A percentile compares a stretch with the other conserved stretches of the same genome.
These are phyloP conservation scores for Palloptera scutellata DNA, from an alignment of 2,888 invertebrate species.

Conservation along the genomic window DNA sequence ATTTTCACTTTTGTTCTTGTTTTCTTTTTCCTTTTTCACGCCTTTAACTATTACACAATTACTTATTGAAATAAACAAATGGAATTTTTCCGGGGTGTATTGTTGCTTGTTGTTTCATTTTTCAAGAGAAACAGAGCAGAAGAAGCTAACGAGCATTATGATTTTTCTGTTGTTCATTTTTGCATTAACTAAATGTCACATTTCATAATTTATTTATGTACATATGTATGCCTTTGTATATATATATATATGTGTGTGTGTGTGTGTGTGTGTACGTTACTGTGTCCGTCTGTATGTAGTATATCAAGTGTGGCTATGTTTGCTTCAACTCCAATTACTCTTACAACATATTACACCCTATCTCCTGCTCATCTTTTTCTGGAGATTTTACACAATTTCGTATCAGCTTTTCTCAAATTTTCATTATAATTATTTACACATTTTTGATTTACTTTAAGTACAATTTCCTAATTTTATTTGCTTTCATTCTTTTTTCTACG, in stretches of 20 bases:
- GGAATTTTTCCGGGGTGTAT: too few species aligned
- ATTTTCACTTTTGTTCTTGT: not conserved
- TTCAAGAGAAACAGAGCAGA: too few species aligned
- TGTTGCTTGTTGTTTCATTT: not conserved
- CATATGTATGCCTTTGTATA: conserved; percentile 13
- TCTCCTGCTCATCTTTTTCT: too few species aligned
- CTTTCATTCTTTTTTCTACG: conserved; percentile 12
- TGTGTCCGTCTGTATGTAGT: not conserved
- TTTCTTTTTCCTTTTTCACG: not conserved
- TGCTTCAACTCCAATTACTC: not conserved
- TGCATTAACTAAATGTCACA: not conserved
- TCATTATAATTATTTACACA: conserved; percentile 18
- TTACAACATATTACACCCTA: not conserved
- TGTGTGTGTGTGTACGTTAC: conserved; percentile 11
- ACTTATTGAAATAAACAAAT: not conserved
- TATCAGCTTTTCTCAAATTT: conserved; percentile 7
- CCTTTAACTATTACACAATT: conserved; percentile 5
- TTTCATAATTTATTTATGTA: conserved; percentile 10
- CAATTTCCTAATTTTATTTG: conserved; percentile 7
- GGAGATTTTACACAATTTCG: conserved; percentile 1
- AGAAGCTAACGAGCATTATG: too few species aligned
- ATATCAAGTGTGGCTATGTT: conserved; percentile 5
- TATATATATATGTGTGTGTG: conserved; percentile 16
- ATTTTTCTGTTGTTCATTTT: not conserved
- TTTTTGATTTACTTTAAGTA: not conserved